Base-by-base conservation (phyloP, 2,113 vertebrate species). In the Ancistrus triradiatus region DNA sequence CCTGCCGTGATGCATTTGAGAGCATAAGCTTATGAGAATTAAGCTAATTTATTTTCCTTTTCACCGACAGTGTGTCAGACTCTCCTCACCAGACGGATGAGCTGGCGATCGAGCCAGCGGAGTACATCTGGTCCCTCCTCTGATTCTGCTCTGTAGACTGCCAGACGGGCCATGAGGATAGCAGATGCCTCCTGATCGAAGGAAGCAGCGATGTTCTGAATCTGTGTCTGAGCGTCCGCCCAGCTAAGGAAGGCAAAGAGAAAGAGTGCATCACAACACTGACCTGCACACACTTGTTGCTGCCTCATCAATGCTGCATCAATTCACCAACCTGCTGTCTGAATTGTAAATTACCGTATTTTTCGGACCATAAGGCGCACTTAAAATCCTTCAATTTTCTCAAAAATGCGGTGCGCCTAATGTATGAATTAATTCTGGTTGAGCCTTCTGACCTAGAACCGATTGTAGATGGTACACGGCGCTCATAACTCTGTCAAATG, bases 71-170 rank as follows among this genome's bases (percentile, higher is more conserved):
- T 22, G 4, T 3, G 49, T 17, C 13, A 46, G 42, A 22, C 14
- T n/a, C 5, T 21, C 15, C 81, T 81, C 78, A 96, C 95, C 92
- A 98, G 84, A 59, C 95, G 85, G 74, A 98, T 98, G 18, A 98
- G 92, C 59, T 98, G 95, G 62, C 95, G 81, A 79, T 98, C 95
- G 70, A 98, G 76, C 95, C 95, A 98, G 2, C 95, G 76, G 13
- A 98, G 89, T 19, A 98, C 95, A 55, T 98, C 95, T 0, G 95
- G 95, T 3, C 95, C 95, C 76, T 98, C 95, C 74, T 98, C 95
- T 0, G 93, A 95, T 76, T 98, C 95, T 0, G 94, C 92, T 47
- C 94, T 88, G 46, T 93, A 95, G 40, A 98, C 91, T 0, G 95
- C 94, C 80, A 98, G 43, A 13, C 95, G 86, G 0, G 95, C 95